These are phyloP conservation scores for Epirrhoe tristata DNA, from an alignment of 2,888 invertebrate species.

Conservation along the genomic window DNA sequence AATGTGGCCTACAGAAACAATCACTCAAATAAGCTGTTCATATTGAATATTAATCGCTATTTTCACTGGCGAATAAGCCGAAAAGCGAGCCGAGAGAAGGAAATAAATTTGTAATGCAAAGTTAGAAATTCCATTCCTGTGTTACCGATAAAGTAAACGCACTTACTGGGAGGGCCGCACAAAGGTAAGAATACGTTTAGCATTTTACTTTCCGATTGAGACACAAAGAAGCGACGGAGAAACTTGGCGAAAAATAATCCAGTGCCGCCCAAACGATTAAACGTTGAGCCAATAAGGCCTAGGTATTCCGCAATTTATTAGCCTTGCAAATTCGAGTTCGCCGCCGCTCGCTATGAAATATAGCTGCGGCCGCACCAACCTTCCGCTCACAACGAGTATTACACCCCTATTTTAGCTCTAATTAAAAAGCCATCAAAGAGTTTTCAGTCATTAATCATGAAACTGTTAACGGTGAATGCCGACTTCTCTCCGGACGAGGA, in stretches of 20 bases:
- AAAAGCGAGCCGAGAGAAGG: conserved; percentile 71
- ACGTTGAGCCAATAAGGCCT: conserved; percentile 81
- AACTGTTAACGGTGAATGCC: conserved; percentile 84
- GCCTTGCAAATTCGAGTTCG: conserved; percentile 82
- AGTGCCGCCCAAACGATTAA: conserved; percentile 71
- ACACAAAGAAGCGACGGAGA: conserved; percentile 61
- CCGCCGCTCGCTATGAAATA: conserved; percentile 79
- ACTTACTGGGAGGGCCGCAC: conserved; percentile 63
- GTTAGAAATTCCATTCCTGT: conserved; percentile 82
- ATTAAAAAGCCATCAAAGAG: conserved; percentile 86
- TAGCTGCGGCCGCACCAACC: conserved; percentile 76
- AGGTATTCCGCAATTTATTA: conserved; percentile 84
- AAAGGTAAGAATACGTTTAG: conserved; percentile 77
- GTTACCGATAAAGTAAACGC: conserved; percentile 80
- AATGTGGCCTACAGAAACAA: conserved; percentile 74
- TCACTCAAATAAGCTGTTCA: conserved; percentile 82
- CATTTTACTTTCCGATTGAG: conserved; percentile 70
- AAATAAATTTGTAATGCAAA: conserved; percentile 85
- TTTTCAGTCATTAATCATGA: conserved; percentile 86
- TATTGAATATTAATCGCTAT: conserved; percentile 84
- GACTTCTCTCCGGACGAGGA: conserved; percentile 72
- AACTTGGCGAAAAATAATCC: conserved; percentile 75
- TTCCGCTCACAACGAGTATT: conserved; percentile 70
- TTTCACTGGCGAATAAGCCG: conserved; percentile 82
- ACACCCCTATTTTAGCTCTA: conserved; percentile 85